Base-by-base conservation (phyloP, 2,888 invertebrate species). In the Eulithis testata region DNA sequence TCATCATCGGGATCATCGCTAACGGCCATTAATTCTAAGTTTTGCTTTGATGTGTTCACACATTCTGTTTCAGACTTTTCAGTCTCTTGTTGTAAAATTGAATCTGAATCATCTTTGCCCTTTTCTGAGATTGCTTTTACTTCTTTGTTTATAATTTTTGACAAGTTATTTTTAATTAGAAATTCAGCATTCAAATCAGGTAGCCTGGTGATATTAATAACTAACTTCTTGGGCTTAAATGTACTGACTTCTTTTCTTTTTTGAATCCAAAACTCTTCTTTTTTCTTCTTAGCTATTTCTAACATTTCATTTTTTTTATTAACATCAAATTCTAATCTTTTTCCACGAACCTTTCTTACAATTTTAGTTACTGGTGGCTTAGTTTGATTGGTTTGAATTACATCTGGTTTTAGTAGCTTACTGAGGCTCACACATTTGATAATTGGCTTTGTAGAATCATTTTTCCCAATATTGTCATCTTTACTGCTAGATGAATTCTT, bases 401-500 rank as follows among this genome's bases (percentile, higher is more conserved):
- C 40, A 72, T 87, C 79, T 51, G 88, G 86, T 76, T 87, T 90
- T 1, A 91, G 76, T 71, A 93, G 77, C 75, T 89, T 90, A 54
- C 68, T 84, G 36, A 92, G 77, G 74, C 82, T 89, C 9, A 93
- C 88, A 87, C 91, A 91, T 77, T 91, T 91, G 56, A 93, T 85
- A 3, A 86, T 40, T 7, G 88, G 85, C 70, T 80, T 87, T 57
- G 7, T 27, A 11, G 71, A 47, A 21, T 74, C 68, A 44, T 50
- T 65, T 55, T 69, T 49, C 21, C 45, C 21, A 57, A 9, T n/a
- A 47, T 52, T 53, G 56, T 31, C 12, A 45, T 56, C 40, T 37
- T 51, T 51, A 59, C n/a, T 53, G 8, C n/a, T 43, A 4, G 45
- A 40, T 50, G 56, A 31, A 50, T n/a, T 36, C 0, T 0, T 4